Evolutionary conservation across 2,888 invertebrate species (phyloP).

Genomic region (Cheilosia variabilis): DNA sequence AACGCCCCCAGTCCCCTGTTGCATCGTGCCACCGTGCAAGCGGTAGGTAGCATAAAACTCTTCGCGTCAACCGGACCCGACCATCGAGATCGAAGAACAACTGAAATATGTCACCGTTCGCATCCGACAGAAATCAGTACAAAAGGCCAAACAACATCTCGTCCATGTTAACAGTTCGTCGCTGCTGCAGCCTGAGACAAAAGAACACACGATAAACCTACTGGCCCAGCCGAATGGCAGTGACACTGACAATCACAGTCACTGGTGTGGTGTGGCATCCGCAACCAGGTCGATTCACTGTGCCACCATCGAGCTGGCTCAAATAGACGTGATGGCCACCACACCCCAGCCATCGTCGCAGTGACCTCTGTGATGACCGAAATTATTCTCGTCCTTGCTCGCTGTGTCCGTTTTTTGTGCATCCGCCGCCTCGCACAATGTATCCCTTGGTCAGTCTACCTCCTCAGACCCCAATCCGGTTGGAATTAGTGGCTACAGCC

Average conservation of each 20-base stretch:
- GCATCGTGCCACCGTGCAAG: slow-evolving; percentile 6
- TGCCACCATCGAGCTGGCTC: slow-evolving; percentile 41
- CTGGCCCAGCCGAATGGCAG: slow-evolving; percentile 46
- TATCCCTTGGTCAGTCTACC: not conserved
- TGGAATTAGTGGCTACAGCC: slow-evolving; percentile 51
- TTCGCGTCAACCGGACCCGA: slow-evolving; percentile 15
- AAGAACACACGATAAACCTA: slow-evolving; percentile 62
- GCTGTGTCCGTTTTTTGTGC: slow-evolving; percentile 12
- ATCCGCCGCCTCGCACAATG: not conserved
- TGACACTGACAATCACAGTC: slow-evolving; percentile 50
- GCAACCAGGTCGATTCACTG: slow-evolving; percentile 64
- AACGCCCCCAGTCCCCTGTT: slow-evolving; percentile 1
- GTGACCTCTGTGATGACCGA: slow-evolving; percentile 69
- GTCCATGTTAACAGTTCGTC: slow-evolving; percentile 63
- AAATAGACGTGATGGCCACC: slow-evolving; percentile 52
- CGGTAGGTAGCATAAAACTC: slow-evolving; percentile 17
- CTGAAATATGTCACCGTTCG: slow-evolving; percentile 56
- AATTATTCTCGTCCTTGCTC: slow-evolving; percentile 58
- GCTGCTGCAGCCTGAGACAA: slow-evolving; percentile 20
- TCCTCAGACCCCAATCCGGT: slow-evolving; percentile 44
- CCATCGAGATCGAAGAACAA: slow-evolving; percentile 51
- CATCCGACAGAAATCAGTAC: slow-evolving; percentile 37
- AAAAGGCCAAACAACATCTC: slow-evolving; percentile 61
- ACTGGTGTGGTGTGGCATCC: slow-evolving; percentile 32
- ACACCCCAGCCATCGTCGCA: slow-evolving; percentile 42